A percentile compares a stretch with the other conserved stretches of the same genome.
These are phyloP conservation scores for Trinectes maculatus DNA, from an alignment of 2,113 vertebrate genomes.

Conservation along the genomic window DNA sequence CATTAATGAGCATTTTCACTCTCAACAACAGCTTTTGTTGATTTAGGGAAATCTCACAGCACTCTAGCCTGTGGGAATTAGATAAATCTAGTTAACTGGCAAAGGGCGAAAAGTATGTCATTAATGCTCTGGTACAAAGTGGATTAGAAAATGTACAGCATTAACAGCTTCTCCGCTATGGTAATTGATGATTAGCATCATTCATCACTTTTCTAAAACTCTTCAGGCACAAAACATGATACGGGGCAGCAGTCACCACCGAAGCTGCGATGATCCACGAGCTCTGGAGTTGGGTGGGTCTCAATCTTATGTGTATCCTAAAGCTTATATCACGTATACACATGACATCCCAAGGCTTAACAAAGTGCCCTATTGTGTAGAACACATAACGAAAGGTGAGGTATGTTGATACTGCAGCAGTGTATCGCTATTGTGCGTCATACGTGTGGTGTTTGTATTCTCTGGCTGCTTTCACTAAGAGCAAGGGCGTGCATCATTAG, in stretches of 20 bases:
- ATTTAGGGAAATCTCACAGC: constrained; percentile 62
- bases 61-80: constrained; percentile 61
- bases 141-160: constrained; percentile 64
- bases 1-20: constrained; percentile 72
- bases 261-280: constrained; percentile 12
- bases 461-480: constrained; percentile 65
- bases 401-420: constrained; percentile 26
- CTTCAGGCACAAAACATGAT: background rate
- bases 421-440: constrained; percentile 13
- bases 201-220: constrained; percentile 34
- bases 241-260: background rate
- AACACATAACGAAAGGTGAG: constrained; percentile 19
- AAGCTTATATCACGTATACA: constrained; percentile 43
- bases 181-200: constrained; percentile 56
- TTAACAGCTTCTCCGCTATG: constrained; percentile 27
- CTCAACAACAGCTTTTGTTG: constrained; percentile 71
- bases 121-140: constrained; percentile 64
- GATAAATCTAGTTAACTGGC: constrained; percentile 65
- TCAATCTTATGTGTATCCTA: constrained; percentile 15
- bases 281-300: constrained; percentile 51
- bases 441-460: constrained; percentile 9
- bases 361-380: constrained; percentile 28
- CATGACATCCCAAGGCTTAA: constrained; percentile 43
- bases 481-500: constrained; percentile 92
- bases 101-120: constrained; percentile 69